Evolutionary conservation across 1,140 invertebrate species (phyloP), one percentile per base, ranked within the genome.

Genomic region (Drosophila quadrilineata): DNA sequence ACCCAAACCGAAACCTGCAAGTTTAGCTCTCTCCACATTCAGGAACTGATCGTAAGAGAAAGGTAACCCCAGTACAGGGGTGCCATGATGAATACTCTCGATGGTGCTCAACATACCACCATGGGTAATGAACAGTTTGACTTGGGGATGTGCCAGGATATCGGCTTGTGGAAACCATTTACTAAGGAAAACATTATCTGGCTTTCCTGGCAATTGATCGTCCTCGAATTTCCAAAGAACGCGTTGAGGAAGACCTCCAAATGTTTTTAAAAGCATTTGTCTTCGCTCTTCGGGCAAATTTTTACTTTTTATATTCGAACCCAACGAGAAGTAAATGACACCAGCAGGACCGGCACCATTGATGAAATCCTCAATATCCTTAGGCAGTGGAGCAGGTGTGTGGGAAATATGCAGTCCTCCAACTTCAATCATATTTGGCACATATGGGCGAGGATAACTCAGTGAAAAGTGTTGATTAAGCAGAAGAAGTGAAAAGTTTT

Each of bases 121-220:
- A 68, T 95, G 94, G 0, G 94, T 94, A 9, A 96, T 93, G 69
- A 96, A 95, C 0, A 92, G 90, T 70, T 92, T 92, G 1, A 94
- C 90, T 64, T 94, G 94, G 3, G 91, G 91, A 90, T 84, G 77
- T 31, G 92, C 94, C 52, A 95, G 75, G 66, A 95, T 90, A 62
- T 94, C 94, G 33, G 92, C 92, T 74, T 96, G 94, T 0, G 94
- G 94, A 9, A 95, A 86, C 94, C 95, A 95, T 49, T 92, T 92
- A 38, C 88, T 90, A 0, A 94, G 82, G 41, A 92, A 90, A 0
- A 96, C 89, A 90, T 95, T 95, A 0, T 77, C 43, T 0, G 93
- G 91, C 62, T 92, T 91, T 3, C 88, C 86, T 0, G 91, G 89
- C 14, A 93, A 58, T 22, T 88, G 75, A 3, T 93, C 92, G 0